Evolutionary conservation across 2,888 invertebrate genomes (phyloP).

Genomic region (Troglohyphantes excavatus): DNA sequence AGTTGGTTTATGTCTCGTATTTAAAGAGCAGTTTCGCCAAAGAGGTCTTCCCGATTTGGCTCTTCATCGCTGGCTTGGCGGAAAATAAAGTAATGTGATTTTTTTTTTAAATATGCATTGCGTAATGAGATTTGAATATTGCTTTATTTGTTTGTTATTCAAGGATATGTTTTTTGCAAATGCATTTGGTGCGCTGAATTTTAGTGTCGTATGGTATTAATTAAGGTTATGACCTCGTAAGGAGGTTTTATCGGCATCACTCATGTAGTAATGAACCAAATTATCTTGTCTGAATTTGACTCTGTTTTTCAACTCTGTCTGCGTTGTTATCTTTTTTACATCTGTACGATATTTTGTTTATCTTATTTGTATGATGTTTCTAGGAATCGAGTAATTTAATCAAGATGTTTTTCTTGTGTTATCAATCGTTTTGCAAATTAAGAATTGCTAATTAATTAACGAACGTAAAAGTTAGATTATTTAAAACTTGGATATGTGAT

Average conservation of each 20-base stretch:
- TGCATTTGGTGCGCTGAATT: background rate
- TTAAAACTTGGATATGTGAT: too few species aligned
- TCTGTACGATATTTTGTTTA: too few species aligned
- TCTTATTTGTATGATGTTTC: too few species aligned
- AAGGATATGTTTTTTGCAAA: background rate
- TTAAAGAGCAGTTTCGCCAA: background rate
- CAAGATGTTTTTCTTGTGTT: too few species aligned
- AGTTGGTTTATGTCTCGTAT: slow-evolving; percentile 31
- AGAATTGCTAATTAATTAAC: too few species aligned
- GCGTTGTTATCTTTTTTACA: too few species aligned
- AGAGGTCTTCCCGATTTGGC: slow-evolving; percentile 12
- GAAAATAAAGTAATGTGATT: too few species aligned
- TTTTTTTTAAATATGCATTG: background rate
- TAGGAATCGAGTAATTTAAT: too few species aligned
- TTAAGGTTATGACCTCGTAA: slow-evolving; percentile 25
- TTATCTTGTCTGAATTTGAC: slow-evolving; percentile 4
- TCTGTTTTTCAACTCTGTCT: too few species aligned
- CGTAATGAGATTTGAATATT: background rate
- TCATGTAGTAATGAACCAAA: background rate
- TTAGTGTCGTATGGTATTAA: background rate
- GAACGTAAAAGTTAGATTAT: too few species aligned
- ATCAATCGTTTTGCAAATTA: too few species aligned
- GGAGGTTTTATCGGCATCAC: background rate
- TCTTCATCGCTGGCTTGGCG: slow-evolving; percentile 1
- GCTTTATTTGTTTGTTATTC: background rate